These are phyloP conservation scores for Triplophysa dalaica DNA, from an alignment of 2,113 vertebrate genomes.

Conservation along the genomic window DNA sequence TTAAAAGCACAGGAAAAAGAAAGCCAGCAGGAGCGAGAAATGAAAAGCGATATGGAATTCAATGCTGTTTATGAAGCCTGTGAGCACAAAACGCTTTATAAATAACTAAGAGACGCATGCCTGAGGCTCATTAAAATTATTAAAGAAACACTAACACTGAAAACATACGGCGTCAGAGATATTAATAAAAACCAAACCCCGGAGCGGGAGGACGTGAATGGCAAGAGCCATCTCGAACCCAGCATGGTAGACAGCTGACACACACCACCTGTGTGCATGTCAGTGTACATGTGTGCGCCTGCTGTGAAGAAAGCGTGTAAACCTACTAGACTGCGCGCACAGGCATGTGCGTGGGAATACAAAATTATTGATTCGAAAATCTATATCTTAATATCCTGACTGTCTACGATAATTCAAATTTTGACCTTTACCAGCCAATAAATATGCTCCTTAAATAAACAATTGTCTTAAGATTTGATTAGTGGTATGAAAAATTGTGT, in stretches of 20 bases:
- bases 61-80: slow-evolving; percentile 60
- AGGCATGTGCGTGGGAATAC: neutral
- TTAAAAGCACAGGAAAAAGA: slow-evolving; percentile 28
- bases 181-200: slow-evolving; percentile 60
- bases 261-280: slow-evolving; percentile 24
- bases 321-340: slow-evolving; percentile 9
- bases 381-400: too few relatives aligned
- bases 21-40: slow-evolving; percentile 23
- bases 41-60: slow-evolving; percentile 59
- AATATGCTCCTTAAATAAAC: too few relatives aligned
- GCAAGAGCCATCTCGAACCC: slow-evolving; percentile 36
- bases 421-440: neutral
- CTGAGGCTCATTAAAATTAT: slow-evolving; percentile 65
- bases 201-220: slow-evolving; percentile 38
- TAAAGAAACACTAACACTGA: slow-evolving; percentile 50
- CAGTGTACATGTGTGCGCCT: slow-evolving; percentile 39
- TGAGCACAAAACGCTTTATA: slow-evolving; percentile 74
- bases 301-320: slow-evolving; percentile 31
- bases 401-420: neutral
- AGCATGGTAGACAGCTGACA: slow-evolving; percentile 34
- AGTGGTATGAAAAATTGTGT: too few relatives aligned
- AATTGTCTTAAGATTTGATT: too few relatives aligned
- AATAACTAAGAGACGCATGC: slow-evolving; percentile 72
- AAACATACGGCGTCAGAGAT: slow-evolving; percentile 47
- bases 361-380: too few relatives aligned